Percentiles rank a stretch among this genome's conserved stretches.
These are phyloP conservation scores for Temnothorax nylanderi DNA, from an alignment of 1,140 invertebrate species.

Conservation along the genomic window DNA sequence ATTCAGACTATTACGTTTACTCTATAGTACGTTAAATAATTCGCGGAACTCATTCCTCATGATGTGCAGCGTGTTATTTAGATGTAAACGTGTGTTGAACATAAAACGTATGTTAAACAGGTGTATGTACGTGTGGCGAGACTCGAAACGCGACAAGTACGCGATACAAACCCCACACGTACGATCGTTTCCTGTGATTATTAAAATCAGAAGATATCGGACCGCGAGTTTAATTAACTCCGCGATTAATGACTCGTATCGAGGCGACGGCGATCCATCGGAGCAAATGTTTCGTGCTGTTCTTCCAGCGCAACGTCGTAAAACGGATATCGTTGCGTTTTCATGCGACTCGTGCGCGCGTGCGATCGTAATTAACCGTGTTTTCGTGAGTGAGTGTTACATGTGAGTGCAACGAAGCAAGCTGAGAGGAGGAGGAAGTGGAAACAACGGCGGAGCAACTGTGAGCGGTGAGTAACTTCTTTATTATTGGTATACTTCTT, in stretches of 20 bases:
- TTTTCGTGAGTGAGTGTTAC: conserved; percentile 14
- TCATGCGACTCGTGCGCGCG: neutral
- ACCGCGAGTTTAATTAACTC: conserved; percentile 23
- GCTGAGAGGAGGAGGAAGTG: neutral
- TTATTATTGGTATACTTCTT: neutral
- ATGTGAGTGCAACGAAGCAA: neutral
- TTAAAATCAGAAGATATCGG: conserved; percentile 23
- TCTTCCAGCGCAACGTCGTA: conserved; percentile 2
- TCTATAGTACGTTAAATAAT: neutral
- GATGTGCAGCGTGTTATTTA: neutral
- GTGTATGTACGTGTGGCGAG: neutral
- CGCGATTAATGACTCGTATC: conserved; percentile 20
- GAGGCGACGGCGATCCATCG: conserved; percentile 1
- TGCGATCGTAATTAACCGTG: conserved; percentile 14
- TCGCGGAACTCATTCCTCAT: neutral
- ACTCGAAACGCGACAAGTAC: neutral
- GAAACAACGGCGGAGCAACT: neutral
- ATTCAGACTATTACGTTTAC: neutral
- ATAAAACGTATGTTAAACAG: too few species aligned
- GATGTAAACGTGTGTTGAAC: too few species aligned
- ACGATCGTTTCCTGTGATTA: conserved; percentile 3
- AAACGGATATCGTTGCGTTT: conserved; percentile 16
- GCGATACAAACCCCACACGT: neutral
- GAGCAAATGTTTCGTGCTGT: neutral
- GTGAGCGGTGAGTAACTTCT: conserved; percentile 11